A percentile compares a stretch with the other conserved stretches of the same genome.
Evolutionary conservation across 1,140 invertebrate species (phyloP).

Genomic region (Temnothorax nylanderi): DNA sequence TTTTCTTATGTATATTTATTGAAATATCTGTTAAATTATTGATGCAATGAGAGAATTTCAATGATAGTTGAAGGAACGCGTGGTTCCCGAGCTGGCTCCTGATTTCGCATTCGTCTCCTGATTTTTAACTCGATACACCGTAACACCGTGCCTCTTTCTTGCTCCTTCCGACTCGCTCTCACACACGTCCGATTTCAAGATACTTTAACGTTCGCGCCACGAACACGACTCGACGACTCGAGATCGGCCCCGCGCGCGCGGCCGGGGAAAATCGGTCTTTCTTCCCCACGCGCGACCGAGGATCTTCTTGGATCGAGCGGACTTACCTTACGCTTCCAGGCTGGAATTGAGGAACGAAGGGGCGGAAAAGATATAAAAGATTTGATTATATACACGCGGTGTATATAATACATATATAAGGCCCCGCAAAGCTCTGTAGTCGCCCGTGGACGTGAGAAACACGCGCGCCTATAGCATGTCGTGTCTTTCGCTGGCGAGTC

Average conservation of each 20-base stretch:
- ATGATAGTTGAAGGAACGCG: not conserved
- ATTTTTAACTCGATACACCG: slow-evolving; percentile 2
- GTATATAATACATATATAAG: slow-evolving; percentile 28
- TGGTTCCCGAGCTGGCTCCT: slow-evolving; percentile 15
- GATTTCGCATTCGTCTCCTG: not conserved
- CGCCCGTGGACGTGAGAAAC: slow-evolving; percentile 38
- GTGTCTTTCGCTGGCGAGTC: slow-evolving; percentile 4
- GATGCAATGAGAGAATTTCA: not conserved
- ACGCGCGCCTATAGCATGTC: not conserved
- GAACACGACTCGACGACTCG: too few relatives aligned
- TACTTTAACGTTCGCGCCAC: slow-evolving; percentile 17
- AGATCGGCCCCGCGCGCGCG: slow-evolving; percentile 18
- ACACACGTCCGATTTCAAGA: slow-evolving; percentile 38
- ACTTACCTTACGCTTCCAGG: slow-evolving; percentile 61
- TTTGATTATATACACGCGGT: slow-evolving; percentile 28
- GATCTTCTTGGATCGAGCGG: slow-evolving; percentile 60
- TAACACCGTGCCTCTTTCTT: slow-evolving; percentile 18
- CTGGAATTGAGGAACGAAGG: slow-evolving; percentile 49
- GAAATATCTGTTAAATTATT: slow-evolving; percentile 1
- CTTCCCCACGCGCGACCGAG: slow-evolving; percentile 26
- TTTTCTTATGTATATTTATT: not conserved
- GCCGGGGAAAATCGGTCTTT: not conserved
- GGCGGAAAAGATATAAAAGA: slow-evolving; percentile 25
- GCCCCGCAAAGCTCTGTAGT: slow-evolving; percentile 57
- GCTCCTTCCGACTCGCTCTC: not conserved